These are phyloP conservation scores for Dryoscopus gambensis DNA, from an alignment of 2,113 vertebrate genomes.

Conservation along the genomic window DNA sequence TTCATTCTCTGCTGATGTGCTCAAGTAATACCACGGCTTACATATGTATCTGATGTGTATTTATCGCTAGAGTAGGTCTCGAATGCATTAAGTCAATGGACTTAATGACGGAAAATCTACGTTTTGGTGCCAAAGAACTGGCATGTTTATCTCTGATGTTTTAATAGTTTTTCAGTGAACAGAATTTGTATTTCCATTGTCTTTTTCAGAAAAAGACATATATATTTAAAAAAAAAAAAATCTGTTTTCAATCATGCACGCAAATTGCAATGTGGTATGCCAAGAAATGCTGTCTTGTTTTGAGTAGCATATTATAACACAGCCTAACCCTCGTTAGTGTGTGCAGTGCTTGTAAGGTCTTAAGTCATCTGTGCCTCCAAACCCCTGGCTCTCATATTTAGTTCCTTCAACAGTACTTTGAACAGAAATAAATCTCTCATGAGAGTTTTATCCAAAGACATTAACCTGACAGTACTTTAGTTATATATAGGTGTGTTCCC, in stretches of 20 bases:
- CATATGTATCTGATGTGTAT: background rate
- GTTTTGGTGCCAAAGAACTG: background rate
- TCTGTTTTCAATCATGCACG: background rate
- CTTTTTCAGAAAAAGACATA: slow-evolving; percentile 26
- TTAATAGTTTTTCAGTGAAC: slow-evolving; percentile 9
- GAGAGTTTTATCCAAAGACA: background rate
- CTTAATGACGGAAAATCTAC: background rate
- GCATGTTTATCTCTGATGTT: slow-evolving; percentile 5
- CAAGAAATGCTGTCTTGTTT: slow-evolving; percentile 13
- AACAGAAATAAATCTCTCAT: background rate
- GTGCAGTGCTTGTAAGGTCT: background rate
- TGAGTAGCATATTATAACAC: background rate
- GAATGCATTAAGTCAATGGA: background rate
- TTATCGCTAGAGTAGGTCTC: background rate
- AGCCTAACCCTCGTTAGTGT: background rate
- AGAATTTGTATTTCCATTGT: slow-evolving; percentile 11
- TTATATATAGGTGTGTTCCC: background rate
- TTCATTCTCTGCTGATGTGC: background rate
- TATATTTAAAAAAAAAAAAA: background rate
- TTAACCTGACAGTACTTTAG: background rate
- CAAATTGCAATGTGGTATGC: background rate
- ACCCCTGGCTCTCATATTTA: background rate
- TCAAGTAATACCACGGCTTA: background rate
- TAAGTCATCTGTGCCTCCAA: background rate
- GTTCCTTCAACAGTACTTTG: background rate